phyloP scores from a whole-genome alignment of 2,113 vertebrate genomes.

The Saguinus midas region DNA sequence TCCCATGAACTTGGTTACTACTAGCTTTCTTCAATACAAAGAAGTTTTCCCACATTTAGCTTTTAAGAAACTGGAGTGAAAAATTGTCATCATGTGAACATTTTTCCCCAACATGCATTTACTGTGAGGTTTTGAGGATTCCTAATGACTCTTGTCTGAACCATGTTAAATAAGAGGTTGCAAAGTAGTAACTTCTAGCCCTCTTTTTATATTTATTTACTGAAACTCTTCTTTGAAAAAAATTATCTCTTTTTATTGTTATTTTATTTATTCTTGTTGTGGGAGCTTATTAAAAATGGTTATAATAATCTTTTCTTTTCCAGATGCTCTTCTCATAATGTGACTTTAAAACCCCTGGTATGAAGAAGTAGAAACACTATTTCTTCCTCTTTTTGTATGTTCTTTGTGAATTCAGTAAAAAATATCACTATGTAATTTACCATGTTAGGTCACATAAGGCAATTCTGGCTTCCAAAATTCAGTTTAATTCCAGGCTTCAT shows the following conservation, averaged over 20 bases:
- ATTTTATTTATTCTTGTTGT: neutral
- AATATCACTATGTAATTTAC: neutral
- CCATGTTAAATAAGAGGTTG: neutral
- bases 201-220: neutral
- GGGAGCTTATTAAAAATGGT: neutral
- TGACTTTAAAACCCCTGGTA: neutral
- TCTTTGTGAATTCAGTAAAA: neutral
- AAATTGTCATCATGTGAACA: neutral
- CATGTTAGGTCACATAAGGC: neutral
- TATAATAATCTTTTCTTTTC: neutral
- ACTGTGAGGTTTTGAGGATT: neutral
- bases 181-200: neutral
- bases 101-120: neutral
- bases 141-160: neutral
- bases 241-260: neutral
- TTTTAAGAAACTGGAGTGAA: neutral
- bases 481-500: neutral
- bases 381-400: neutral
- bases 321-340: neutral
- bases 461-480: neutral
- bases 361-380: neutral
- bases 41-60: neutral
- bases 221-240: neutral
- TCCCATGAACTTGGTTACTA: neutral
- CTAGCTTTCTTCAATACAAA: neutral